Conservation (phyloP, 1,140 invertebrate genomes). For the Psix sp. region DNA sequence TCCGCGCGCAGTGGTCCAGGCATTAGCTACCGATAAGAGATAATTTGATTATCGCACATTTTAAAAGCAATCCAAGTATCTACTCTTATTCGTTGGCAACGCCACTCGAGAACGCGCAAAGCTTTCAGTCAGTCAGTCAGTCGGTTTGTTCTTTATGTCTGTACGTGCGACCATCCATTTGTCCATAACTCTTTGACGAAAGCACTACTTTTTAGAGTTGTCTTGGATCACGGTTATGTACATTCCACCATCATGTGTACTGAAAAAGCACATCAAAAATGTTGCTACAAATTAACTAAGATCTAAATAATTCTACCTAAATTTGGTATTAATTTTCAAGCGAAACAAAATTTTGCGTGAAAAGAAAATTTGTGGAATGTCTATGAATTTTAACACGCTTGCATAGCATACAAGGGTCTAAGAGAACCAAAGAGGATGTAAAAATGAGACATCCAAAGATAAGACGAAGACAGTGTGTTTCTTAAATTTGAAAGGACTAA, state of each 20-base stretch:
- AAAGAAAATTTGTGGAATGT: no score
- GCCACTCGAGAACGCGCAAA: slow-evolving; percentile 17
- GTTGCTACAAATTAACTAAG: no score
- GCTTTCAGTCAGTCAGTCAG: slow-evolving; percentile 41
- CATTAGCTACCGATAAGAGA: slow-evolving; percentile 38
- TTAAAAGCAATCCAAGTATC: slow-evolving; percentile 52
- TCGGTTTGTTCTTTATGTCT: slow-evolving; percentile 42
- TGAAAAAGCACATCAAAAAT: no score
- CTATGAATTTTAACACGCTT: no score
- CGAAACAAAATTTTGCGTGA: no score
- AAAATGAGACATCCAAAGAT: no score
- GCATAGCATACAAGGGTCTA: no score
- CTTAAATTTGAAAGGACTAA: no score
- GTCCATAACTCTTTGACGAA: slow-evolving; percentile 33
- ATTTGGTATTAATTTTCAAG: no score
- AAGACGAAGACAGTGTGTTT: no score
- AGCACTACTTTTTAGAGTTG: slow-evolving; percentile 30
- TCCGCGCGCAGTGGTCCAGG: slow-evolving; percentile 25
- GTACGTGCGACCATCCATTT: slow-evolving; percentile 26
- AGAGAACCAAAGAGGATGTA: no score
- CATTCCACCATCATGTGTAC: not conserved
- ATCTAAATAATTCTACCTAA: no score
- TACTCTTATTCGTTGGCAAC: slow-evolving; percentile 32
- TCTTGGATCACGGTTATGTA: slow-evolving; percentile 17
- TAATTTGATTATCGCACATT: slow-evolving; percentile 48